These are phyloP conservation scores for Rynchops niger DNA, from an alignment of 2,113 vertebrate species.

Conservation along the genomic window DNA sequence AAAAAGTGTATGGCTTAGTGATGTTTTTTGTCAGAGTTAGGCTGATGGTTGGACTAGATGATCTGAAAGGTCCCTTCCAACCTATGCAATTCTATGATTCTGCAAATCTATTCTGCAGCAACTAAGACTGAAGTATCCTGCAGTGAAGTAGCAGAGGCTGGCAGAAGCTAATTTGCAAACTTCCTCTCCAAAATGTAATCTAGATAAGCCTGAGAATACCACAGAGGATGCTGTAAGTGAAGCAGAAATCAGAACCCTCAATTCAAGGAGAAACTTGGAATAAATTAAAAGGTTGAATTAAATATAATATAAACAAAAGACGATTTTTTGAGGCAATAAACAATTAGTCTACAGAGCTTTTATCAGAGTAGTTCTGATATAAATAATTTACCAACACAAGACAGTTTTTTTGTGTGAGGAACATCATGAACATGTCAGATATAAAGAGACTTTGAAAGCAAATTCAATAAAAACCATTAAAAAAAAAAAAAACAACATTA, in stretches of 20 bases:
- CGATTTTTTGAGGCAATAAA: background rate
- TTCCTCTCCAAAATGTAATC: background rate
- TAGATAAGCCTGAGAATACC: background rate
- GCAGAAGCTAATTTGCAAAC: background rate
- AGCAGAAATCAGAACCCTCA: background rate
- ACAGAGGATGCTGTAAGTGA: background rate
- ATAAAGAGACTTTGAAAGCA: background rate
- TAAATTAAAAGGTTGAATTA: background rate
- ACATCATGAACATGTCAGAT: background rate
- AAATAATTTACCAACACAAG: background rate
- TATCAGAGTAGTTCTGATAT: background rate
- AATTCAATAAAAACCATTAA: background rate
- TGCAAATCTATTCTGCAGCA: background rate
- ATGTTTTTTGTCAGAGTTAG: no score
- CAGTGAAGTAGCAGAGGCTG: background rate
- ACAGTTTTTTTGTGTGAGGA: background rate
- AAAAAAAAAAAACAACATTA: background rate
- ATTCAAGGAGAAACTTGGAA: background rate
- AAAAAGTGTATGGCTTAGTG: background rate
- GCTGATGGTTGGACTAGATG: no score
- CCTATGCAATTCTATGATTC: no score
- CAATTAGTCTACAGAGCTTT: background rate
- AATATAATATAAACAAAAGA: background rate
- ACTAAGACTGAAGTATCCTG: background rate
- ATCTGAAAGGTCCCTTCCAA: no score